Percentiles rank a stretch among this genome's conserved stretches.
Conservation (phyloP, 1,140 invertebrate species). For the Trichonephila clavipes region DNA sequence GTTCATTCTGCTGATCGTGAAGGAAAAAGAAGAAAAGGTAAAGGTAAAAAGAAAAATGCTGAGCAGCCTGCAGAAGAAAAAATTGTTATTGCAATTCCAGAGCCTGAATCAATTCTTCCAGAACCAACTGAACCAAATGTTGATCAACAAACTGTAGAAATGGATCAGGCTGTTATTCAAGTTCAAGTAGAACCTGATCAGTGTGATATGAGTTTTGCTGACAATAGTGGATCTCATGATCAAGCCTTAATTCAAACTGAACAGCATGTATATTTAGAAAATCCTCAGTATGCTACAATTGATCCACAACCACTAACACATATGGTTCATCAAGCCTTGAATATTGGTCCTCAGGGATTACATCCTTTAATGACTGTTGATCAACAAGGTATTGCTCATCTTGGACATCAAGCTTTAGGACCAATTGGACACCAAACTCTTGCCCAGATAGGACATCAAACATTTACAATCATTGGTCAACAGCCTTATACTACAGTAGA, state of each 20-base stretch:
- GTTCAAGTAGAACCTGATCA: constrained; percentile 55
- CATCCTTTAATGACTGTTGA: constrained; percentile 65
- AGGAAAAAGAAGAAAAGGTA: constrained; percentile 45
- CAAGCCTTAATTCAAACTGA: constrained; percentile 54
- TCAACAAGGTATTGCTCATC: constrained; percentile 60
- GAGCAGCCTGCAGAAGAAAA: constrained; percentile 26
- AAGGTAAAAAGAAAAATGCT: constrained; percentile 59
- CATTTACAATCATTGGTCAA: constrained; percentile 73
- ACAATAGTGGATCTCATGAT: constrained; percentile 73
- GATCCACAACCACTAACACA: constrained; percentile 69
- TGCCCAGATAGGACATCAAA: constrained; percentile 71
- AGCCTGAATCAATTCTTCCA: constrained; percentile 20
- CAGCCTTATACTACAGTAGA: constrained; percentile 72
- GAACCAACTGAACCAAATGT: background rate
- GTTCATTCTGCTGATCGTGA: constrained; percentile 71
- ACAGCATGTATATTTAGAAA: constrained; percentile 65
- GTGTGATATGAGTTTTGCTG: constrained; percentile 66
- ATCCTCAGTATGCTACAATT: constrained; percentile 61
- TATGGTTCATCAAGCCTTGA: constrained; percentile 65
- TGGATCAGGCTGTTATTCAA: constrained; percentile 16
- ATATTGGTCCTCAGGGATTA: constrained; percentile 61
- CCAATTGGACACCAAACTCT: constrained; percentile 69
- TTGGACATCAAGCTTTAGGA: constrained; percentile 54
- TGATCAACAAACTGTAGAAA: constrained; percentile 23
- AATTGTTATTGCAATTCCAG: background rate